A percentile compares a stretch with the other conserved stretches of the same genome.
Conservation (phyloP, 2,888 invertebrate genomes). For the Apamea sordens region DNA sequence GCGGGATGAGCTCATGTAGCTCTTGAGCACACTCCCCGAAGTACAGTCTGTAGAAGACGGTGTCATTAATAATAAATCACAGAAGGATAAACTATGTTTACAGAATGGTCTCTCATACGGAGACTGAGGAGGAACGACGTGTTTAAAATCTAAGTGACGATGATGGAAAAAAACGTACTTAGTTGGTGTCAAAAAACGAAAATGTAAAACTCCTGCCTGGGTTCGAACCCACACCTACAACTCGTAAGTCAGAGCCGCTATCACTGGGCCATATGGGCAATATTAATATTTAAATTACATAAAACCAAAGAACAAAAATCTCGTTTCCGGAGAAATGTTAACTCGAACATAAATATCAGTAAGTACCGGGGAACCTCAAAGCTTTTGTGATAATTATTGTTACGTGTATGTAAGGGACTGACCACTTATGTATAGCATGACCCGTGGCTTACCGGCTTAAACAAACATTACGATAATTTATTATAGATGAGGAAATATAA, state of each 20-base stretch:
- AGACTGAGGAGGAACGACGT: background rate
- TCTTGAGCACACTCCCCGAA: too few relatives aligned
- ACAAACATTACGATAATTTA: slow-evolving; percentile 10
- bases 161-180: too few relatives aligned
- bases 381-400: slow-evolving; percentile 15
- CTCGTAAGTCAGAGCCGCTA: too few relatives aligned
- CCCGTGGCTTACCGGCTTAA: slow-evolving; percentile 1
- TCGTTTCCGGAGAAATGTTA: background rate
- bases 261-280: too few relatives aligned
- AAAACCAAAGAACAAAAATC: background rate
- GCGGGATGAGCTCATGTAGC: too few relatives aligned
- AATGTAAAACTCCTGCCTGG: too few relatives aligned
- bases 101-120: background rate
- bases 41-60: too few relatives aligned
- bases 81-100: background rate
- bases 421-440: background rate
- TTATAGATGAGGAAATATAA: background rate
- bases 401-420: background rate
- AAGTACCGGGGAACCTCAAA: slow-evolving; percentile 18
- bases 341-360: slow-evolving; percentile 3
- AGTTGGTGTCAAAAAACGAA: too few relatives aligned
- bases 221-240: too few relatives aligned
- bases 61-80: too few relatives aligned
- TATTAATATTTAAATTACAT: too few relatives aligned
- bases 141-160: too few relatives aligned